Evolutionary conservation across 2,888 invertebrate genomes (phyloP), one percentile per base, ranked within the genome.

Genomic region (Sarcophaga rosellei): DNA sequence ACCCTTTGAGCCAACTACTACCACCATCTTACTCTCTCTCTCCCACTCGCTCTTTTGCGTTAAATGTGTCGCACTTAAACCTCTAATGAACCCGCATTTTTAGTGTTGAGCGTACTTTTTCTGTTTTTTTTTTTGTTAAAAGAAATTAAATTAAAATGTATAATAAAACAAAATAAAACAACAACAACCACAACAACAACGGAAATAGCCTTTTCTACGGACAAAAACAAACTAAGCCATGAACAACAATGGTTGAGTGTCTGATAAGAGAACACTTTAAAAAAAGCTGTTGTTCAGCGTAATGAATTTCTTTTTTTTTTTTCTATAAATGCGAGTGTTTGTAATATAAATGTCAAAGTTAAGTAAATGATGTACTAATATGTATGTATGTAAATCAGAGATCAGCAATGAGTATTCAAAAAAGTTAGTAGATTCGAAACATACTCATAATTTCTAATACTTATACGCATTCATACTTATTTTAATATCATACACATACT

Each of bases 21-120:
- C 57, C 44, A 70, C 70, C 8, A 20, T 10, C 20, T 45, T 2
- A 15, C 15, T 57, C n/a, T 57, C n/a, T 15, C n/a, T n/a, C n/a
- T 57, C n/a, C 65, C n/a, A 20, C 59, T 66, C 35, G 35, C 35
- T 35, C 35, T 35, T 35, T 35, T 35, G 35, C 59, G 15, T 11
- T 66, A 23, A 63, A 66, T 66, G 44, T 68, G 35, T 68, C 59
- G 70, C 59, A 65, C 81, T 82, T 82, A 76, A 82, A 72, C 44
- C 44, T 70, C 70, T 57, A 76, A 72, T 82, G 81, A 82, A 82
- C 81, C 81, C 65, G 75, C 75, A 74, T 57, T 65, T 57, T 35
- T 45, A 10, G 21, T 72, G 57, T 45, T 2, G 35, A 35, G 0
- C 6, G 3, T 10, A 35, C 8, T 10, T 35, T 35, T 35, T 35